Base-by-base conservation (phyloP, 1,140 invertebrate species). In the Helicoverpa armigera region DNA sequence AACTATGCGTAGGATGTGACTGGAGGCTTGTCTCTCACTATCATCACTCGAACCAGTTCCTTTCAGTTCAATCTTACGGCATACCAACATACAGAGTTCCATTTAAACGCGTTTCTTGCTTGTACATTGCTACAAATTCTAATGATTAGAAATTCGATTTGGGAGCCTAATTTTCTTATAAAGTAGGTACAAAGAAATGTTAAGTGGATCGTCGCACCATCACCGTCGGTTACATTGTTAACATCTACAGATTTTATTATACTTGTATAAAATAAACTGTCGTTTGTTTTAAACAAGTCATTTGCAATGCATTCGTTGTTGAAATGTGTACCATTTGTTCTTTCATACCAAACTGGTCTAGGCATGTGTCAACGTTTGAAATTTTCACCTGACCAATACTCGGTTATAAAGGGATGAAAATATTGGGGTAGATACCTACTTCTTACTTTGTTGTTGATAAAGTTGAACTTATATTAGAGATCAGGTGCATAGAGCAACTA, bases 1-100 rank as follows among this genome's bases (percentile, higher is more conserved):
- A 77, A 65, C 56, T 60, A 76, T 61, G 75, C 75, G 75, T 77
- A 77, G 75, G 75, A 48, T 7, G 61, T 65, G 75, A 77, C 60
- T 67, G 75, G 74, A 43, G 61, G 75, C 48, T 54, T 77, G 75
- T 67, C 75, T 61, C 61, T 54, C 61, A 67, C 73, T 63, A 56
- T 9, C 75, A 53, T 67, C 58, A 76, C 61, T 31, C 43, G 50
- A 77, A 77, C 75, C 61, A 29, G 75, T 76, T 63, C 60, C 43
- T 18, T 63, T 14, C 58, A 61, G 11, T 13, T 14, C 73, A 18
- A 43, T 29, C 14, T 48, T 18, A 76, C n/a, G 29, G 58, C 60
- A 76, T 76, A 76, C 60, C 60, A 53, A 50, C 73, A 31, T 63
- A 76, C n/a, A 53, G 29, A 31, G 13, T 63, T 18, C 35, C 18